Evolutionary conservation across 2,888 invertebrate genomes (phyloP), one percentile per base, ranked within the genome.

Genomic region (Hecatera dysodea): DNA sequence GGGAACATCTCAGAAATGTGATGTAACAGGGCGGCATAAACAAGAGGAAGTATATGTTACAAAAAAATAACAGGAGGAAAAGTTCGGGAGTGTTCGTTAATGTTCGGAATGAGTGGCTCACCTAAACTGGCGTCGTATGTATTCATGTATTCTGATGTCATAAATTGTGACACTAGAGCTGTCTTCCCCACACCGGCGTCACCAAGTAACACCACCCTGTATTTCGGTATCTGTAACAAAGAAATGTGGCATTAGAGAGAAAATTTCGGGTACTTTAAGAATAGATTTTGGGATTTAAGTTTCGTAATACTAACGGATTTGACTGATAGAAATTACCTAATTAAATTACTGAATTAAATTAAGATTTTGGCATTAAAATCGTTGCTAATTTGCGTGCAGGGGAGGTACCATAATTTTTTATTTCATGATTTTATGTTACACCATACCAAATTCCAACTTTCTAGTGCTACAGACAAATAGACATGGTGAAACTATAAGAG

Each of bases 121-220:
- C 98, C 98, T 90, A 98, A 94, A 88, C 98, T 98, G 2, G 98
- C 98, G 90, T 99, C 99, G 92, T 99, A 99, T 0, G 99, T 98
- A 93, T 99, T 98, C 97, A 99, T 98, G 90, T 99, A 99, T 89
- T 99, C 99, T 80, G 98, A 98, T 42, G 99, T 99, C 98, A 98
- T 98, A 91, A 99, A 99, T 90, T 99, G 99, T 0, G 98, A 98
- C 2, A 98, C 98, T 36, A 99, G 96, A 1, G 99, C 98, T 0
- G 98, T 98, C 94, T 99, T 99, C 4, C 99, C 99, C 22, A 98
- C 98, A 0, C 98, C 98, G 0, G 98, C 97, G 86, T 98, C 98
- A 0, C 96, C 98, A 7, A 98, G 95, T 90, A 98, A 96, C 15
- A 98, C 98, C 73, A 98, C 98, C n/a, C 98, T 96, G 92, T 98